These are phyloP conservation scores for Knipowitschia caucasica DNA, from an alignment of 2,797 vertebrate genomes.

Conservation along the genomic window DNA sequence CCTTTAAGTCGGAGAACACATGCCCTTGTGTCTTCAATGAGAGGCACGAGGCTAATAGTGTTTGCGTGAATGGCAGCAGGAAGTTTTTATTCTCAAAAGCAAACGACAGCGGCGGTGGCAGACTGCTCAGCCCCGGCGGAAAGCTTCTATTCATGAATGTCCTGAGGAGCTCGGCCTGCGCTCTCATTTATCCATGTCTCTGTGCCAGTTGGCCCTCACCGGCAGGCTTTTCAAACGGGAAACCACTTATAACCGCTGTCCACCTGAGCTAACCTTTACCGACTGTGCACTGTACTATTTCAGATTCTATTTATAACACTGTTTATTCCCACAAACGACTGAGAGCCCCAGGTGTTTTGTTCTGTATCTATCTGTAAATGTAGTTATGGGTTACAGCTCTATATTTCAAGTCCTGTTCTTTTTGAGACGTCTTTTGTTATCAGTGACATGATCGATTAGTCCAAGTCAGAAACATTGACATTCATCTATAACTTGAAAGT, in stretches of 20 bases:
- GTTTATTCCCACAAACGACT: not conserved
- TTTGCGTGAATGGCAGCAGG: slow-evolving; percentile 57
- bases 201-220: slow-evolving; percentile 47
- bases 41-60: slow-evolving; percentile 56
- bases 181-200: slow-evolving; percentile 40
- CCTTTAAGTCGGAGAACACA: slow-evolving; percentile 34
- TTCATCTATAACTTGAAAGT: not conserved
- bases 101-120: slow-evolving; percentile 39
- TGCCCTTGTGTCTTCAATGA: slow-evolving; percentile 33
- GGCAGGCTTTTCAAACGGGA: slow-evolving; percentile 25
- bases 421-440: too few relatives aligned
- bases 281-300: slow-evolving; percentile 1
- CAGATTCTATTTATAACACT: slow-evolving; percentile 1
- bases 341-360: not conserved
- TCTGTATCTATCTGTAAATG: not conserved
- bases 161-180: slow-evolving; percentile 43
- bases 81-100: slow-evolving; percentile 65
- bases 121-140: slow-evolving; percentile 30
- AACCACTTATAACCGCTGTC: slow-evolving; percentile 34
- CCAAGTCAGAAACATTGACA: too few relatives aligned
- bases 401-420: not conserved
- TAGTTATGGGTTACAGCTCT: not conserved
- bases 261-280: slow-evolving; percentile 8
- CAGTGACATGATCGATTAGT: too few relatives aligned
- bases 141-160: slow-evolving; percentile 48